Evolutionary conservation across 2,113 vertebrate species (phyloP).

Genomic region (Tragelaphus scriptus): DNA sequence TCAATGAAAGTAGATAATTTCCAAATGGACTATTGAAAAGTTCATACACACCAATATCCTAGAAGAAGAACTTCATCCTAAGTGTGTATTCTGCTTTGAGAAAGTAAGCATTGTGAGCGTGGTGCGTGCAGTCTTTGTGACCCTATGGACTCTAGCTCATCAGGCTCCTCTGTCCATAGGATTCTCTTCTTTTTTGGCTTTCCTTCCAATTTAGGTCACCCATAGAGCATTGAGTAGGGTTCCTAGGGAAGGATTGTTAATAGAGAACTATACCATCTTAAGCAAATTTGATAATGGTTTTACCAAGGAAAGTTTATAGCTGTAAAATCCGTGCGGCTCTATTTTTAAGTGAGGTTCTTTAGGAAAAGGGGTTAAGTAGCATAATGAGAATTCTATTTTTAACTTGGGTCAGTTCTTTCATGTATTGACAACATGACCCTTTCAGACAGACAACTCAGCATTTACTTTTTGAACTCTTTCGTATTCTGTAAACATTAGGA

Average conservation of each 20-base stretch:
- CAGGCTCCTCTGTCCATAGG: not conserved
- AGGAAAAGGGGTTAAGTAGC: not conserved
- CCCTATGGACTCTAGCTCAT: not conserved
- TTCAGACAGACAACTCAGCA: not conserved
- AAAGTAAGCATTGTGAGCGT: not conserved
- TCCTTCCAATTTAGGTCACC: not conserved
- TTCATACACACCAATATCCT: not conserved
- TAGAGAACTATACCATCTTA: not conserved
- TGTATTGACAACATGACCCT: not conserved
- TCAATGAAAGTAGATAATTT: not conserved
- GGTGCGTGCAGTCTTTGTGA: not conserved
- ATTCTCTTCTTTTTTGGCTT: not conserved
- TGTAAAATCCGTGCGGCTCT: not conserved
- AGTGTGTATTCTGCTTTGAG: not conserved
- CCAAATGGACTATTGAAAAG: not conserved
- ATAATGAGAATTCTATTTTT: constrained; percentile 46
- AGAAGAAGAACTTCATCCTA: not conserved
- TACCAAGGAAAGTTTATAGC: not conserved
- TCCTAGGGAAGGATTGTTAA: not conserved
- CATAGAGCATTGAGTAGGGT: not conserved
- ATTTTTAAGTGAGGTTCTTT: constrained; percentile 32
- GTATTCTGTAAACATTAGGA: constrained; percentile 58
- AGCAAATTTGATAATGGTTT: not conserved
- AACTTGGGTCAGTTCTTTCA: constrained; percentile 5
- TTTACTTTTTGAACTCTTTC: constrained; percentile 59